Evolutionary conservation across 2,888 invertebrate species (phyloP).

Genomic region (Leucophora obtusa): DNA sequence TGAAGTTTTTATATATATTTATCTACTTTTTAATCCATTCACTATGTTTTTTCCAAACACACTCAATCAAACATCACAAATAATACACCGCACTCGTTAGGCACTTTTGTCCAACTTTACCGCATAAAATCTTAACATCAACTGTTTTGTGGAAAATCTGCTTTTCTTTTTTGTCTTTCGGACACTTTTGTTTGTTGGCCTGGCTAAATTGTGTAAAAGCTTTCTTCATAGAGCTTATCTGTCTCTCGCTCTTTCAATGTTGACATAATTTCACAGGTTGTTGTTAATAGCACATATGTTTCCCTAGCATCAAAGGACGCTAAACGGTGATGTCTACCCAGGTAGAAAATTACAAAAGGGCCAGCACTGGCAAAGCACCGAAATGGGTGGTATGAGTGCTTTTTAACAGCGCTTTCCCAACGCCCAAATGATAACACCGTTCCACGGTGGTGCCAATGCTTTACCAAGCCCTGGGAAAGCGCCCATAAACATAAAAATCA

Average conservation of each 20-base stretch:
- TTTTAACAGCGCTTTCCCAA: too few relatives aligned
- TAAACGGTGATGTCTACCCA: background rate
- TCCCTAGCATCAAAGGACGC: background rate
- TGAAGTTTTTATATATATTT: slow-evolving; percentile 27
- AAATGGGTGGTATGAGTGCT: too few relatives aligned
- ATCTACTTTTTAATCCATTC: slow-evolving; percentile 21
- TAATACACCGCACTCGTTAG: slow-evolving; percentile 60
- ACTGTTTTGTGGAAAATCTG: slow-evolving; percentile 61
- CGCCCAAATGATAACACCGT: too few relatives aligned
- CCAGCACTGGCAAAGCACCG: too few relatives aligned
- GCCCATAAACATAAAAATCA: too few relatives aligned
- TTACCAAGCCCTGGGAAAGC: too few relatives aligned
- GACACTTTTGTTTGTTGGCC: slow-evolving; percentile 49
- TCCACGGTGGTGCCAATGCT: too few relatives aligned
- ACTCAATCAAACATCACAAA: slow-evolving; percentile 52
- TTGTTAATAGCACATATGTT: slow-evolving; percentile 21
- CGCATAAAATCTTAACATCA: slow-evolving; percentile 68
- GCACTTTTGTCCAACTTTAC: slow-evolving; percentile 66
- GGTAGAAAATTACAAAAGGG: too few relatives aligned
- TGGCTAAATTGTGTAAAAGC: slow-evolving; percentile 57
- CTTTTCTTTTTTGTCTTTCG: slow-evolving; percentile 11
- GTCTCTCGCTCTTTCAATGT: slow-evolving; percentile 30
- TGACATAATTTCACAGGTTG: slow-evolving; percentile 55
- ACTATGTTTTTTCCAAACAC: slow-evolving; percentile 52
- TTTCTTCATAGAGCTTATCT: slow-evolving; percentile 21